These are phyloP conservation scores for Xylophagus ater DNA, from an alignment of 2,888 invertebrate genomes.

Conservation along the genomic window DNA sequence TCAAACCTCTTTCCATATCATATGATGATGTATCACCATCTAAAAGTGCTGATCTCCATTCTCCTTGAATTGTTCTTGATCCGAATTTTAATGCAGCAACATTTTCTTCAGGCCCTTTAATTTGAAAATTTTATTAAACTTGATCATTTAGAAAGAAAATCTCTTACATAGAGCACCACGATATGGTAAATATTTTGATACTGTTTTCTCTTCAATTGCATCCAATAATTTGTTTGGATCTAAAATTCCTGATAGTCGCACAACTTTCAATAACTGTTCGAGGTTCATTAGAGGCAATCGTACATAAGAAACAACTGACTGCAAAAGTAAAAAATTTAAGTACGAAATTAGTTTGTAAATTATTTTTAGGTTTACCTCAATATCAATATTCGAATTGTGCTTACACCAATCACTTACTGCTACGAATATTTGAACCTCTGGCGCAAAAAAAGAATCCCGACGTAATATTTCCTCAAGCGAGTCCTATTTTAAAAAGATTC, in stretches of 20 bases:
- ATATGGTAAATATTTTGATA: slow-evolving; percentile 70
- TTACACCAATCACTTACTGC: slow-evolving; percentile 81
- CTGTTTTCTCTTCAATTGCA: slow-evolving; percentile 81
- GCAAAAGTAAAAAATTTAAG: slow-evolving; percentile 36
- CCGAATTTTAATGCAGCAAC: slow-evolving; percentile 71
- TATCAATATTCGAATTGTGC: slow-evolving; percentile 52
- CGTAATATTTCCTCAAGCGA: slow-evolving; percentile 73
- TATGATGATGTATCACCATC: slow-evolving; percentile 81
- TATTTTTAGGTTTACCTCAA: slow-evolving; percentile 23
- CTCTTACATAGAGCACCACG: slow-evolving; percentile 63
- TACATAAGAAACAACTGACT: slow-evolving; percentile 50
- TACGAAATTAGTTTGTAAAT: not conserved
- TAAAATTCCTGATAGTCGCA: slow-evolving; percentile 76
- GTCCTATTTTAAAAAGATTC: slow-evolving; percentile 41
- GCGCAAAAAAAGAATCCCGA: slow-evolving; percentile 91
- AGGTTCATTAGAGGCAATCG: slow-evolving; percentile 81
- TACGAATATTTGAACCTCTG: slow-evolving; percentile 89
- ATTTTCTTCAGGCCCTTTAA: slow-evolving; percentile 77
- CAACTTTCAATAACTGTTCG: slow-evolving; percentile 76
- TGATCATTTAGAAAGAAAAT: not conserved
- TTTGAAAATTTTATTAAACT: slow-evolving; percentile 11
- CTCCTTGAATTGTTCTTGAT: slow-evolving; percentile 80
- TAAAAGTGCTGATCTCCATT: slow-evolving; percentile 75
- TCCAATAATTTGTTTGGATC: slow-evolving; percentile 86
- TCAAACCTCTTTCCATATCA: slow-evolving; percentile 88